Evolutionary conservation across 2,888 invertebrate species (phyloP).

Genomic region (Hydropsyche betteni): DNA sequence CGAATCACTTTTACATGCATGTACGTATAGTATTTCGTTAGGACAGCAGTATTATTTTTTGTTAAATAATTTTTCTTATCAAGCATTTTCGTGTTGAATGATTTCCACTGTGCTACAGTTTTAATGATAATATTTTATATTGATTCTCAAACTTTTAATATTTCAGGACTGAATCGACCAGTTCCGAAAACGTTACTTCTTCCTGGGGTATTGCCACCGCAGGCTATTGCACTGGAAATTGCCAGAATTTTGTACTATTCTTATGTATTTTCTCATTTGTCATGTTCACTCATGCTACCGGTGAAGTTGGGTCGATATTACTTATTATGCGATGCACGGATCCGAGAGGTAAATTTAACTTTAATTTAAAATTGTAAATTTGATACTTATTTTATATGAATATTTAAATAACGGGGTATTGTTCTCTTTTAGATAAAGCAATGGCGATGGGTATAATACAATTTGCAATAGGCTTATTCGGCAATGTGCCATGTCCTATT

Average conservation of each 20-base stretch:
- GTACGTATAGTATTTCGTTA: no score
- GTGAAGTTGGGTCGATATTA: slow-evolving; percentile 91
- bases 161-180: slow-evolving; percentile 7
- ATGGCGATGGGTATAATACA: slow-evolving; percentile 95
- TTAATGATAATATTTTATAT: no score
- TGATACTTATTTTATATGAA: no score
- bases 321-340: slow-evolving; percentile 91
- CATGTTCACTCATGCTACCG: slow-evolving; percentile 92
- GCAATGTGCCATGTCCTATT: slow-evolving; percentile 95
- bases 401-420: neutral
- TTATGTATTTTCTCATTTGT: slow-evolving; percentile 84
- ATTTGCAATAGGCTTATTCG: slow-evolving; percentile 92
- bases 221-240: slow-evolving; percentile 84
- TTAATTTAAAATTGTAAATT: neutral
- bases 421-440: slow-evolving; percentile 76
- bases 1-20: no score
- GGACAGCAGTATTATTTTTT: no score
- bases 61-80: no score
- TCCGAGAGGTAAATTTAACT: slow-evolving; percentile 69
- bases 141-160: slow-evolving; percentile 11
- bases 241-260: slow-evolving; percentile 82
- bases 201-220: slow-evolving; percentile 69
- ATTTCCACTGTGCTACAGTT: no score
- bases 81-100: no score
- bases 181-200: neutral